These are phyloP conservation scores for Lissocephala sabroskyi DNA, from an alignment of 2,888 invertebrate genomes.

Conservation along the genomic window DNA sequence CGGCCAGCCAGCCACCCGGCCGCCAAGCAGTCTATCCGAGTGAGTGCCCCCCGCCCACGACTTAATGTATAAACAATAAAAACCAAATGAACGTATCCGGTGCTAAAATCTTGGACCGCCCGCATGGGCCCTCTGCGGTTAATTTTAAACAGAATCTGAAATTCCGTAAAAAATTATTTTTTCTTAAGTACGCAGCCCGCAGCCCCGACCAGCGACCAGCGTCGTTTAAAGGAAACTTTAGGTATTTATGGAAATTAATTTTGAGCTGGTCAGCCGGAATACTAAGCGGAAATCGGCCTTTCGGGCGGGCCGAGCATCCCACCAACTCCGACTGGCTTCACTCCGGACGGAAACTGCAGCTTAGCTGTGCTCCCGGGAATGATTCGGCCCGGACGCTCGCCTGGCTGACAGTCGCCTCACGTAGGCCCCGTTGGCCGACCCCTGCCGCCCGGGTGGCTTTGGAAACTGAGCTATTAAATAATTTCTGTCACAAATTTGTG, in stretches of 20 bases:
- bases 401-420: too few relatives aligned
- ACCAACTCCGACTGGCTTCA: too few relatives aligned
- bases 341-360: too few relatives aligned
- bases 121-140: neutral
- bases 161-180: neutral
- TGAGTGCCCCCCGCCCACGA: neutral
- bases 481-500: constrained; percentile 63
- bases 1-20: neutral
- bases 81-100: constrained; percentile 44
- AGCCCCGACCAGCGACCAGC: too few relatives aligned
- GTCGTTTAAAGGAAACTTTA: neutral
- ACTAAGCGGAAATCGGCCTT: too few relatives aligned
- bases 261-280: too few relatives aligned
- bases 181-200: too few relatives aligned
- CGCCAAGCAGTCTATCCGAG: neutral
- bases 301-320: too few relatives aligned
- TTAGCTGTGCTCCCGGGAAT: too few relatives aligned
- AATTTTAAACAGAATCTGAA: neutral
- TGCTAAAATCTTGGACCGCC: constrained; percentile 17
- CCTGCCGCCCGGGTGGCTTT: too few relatives aligned
- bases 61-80: constrained; percentile 39
- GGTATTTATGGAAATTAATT: constrained; percentile 55
- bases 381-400: too few relatives aligned
- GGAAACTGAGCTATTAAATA: constrained; percentile 63
- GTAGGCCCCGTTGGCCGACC: too few relatives aligned